Percentiles rank a stretch among this genome's conserved stretches.
These are phyloP conservation scores for Panurus biarmicus DNA, from an alignment of 2,113 vertebrate species.

Conservation along the genomic window DNA sequence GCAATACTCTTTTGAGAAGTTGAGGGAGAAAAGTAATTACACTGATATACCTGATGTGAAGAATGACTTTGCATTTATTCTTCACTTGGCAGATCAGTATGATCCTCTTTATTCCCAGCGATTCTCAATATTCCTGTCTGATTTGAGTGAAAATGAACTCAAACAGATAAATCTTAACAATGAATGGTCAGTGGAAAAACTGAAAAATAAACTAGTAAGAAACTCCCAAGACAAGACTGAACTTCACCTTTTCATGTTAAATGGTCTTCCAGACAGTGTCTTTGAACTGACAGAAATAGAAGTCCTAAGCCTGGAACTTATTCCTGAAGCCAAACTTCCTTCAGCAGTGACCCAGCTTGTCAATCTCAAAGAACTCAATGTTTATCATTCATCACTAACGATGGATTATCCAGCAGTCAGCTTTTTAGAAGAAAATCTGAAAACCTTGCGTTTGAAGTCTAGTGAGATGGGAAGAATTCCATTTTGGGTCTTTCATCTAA, in stretches of 20 bases:
- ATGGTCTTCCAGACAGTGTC: slow-evolving; percentile 76
- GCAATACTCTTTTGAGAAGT: slow-evolving; percentile 81
- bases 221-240: slow-evolving; percentile 78
- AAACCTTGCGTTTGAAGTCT: slow-evolving; percentile 77
- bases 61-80: slow-evolving; percentile 85
- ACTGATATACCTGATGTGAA: slow-evolving; percentile 81
- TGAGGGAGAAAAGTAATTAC: slow-evolving; percentile 80
- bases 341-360: slow-evolving; percentile 69
- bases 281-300: slow-evolving; percentile 81
- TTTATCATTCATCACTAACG: slow-evolving; percentile 73
- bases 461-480: slow-evolving; percentile 76
- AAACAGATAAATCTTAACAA: slow-evolving; percentile 82
- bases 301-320: slow-evolving; percentile 78
- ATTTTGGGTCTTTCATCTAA: slow-evolving; percentile 77
- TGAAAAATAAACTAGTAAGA: slow-evolving; percentile 72
- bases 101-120: slow-evolving; percentile 81
- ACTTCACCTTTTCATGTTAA: slow-evolving; percentile 78
- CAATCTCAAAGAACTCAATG: slow-evolving; percentile 75
- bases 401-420: slow-evolving; percentile 73
- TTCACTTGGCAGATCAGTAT: slow-evolving; percentile 81
- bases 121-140: slow-evolving; percentile 81
- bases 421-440: slow-evolving; percentile 79
- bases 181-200: slow-evolving; percentile 77
- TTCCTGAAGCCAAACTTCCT: slow-evolving; percentile 77
- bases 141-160: slow-evolving; percentile 80